A percentile compares a stretch with the other conserved stretches of the same genome.
These are phyloP conservation scores for Ellobius talpinus DNA, from an alignment of 2,113 vertebrate genomes.

Conservation along the genomic window DNA sequence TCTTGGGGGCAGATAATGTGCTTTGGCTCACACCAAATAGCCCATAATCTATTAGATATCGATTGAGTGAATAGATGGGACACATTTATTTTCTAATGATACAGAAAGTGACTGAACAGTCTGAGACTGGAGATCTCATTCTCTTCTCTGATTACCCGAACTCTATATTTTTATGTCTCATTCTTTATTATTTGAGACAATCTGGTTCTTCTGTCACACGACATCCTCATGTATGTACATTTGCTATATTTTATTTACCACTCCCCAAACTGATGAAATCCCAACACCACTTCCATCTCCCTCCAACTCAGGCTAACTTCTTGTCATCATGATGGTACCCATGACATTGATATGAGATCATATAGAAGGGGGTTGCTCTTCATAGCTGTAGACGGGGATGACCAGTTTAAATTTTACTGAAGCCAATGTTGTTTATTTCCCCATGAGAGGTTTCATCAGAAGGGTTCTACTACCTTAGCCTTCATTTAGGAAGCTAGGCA, in stretches of 20 bases:
- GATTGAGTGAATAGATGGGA: neutral
- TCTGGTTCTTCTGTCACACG: conserved; percentile 33
- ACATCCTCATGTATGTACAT: neutral
- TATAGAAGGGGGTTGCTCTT: neutral
- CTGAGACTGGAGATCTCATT: neutral
- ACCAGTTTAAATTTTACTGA: conserved; percentile 28
- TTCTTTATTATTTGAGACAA: conserved; percentile 33
- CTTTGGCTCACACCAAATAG: neutral
- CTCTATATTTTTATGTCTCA: neutral
- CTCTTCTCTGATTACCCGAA: conserved; percentile 16
- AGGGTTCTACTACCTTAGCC: neutral
- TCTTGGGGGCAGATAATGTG: conserved; percentile 14
- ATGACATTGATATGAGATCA: neutral
- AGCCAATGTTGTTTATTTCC: neutral
- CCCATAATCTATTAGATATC: neutral
- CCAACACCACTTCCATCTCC: neutral
- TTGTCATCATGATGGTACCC: neutral
- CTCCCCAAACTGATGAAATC: neutral
- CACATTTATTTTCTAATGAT: neutral
- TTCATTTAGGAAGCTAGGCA: conserved; percentile 28
- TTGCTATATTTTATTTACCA: conserved; percentile 49
- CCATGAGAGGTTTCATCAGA: neutral
- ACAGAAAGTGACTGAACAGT: neutral
- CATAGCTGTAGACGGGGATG: neutral
- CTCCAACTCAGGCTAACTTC: neutral